Base-by-base conservation (phyloP, 1,140 invertebrate genomes). In the Aphelinus atriplicis region DNA sequence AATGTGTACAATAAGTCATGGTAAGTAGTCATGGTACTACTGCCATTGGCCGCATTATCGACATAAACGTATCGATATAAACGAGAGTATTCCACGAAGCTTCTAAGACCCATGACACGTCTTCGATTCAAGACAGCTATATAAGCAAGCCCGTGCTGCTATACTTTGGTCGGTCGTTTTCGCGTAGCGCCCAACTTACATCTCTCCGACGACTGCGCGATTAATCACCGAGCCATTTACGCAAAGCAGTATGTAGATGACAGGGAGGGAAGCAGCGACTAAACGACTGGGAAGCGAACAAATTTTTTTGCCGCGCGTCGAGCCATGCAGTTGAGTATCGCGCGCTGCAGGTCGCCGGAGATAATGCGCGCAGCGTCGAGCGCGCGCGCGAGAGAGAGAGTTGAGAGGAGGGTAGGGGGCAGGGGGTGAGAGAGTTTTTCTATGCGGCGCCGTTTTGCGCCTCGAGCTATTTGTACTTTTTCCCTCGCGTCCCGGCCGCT, bases 201-300 rank as follows among this genome's bases (percentile, higher is more conserved):
- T 2, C 46, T 47, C 7, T 47, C 45, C 46, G 9, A 60, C 46
- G 48, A 10, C 50, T 65, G 3, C 7, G 48, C 51, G 56, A 66
- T 66, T 66, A 66, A 53, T 66, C 64, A 55, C 26, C 42, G 46
- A 66, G 7, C 42, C 50, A 66, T 55, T 65, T 9, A 47, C 9
- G 47, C 7, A 50, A 50, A 64, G 42, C 26, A 5, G 26, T 10
- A 57, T 10, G 56, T 7, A 57, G 50, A 48, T 2, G 4, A 6
- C 26, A 66, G 3, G 7, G 51, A n/a, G 51, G 46, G 4, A 43
- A 64, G 46, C 46, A 42, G 5, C 9, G 1, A 1, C 10, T 26
- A 26, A 26, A 26, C 26, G 26, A 26, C 26, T 26, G 26, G 9
- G 3, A n/a, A 58, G 26, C 51, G 58, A 65, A 72, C 26, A 65